phyloP scores from a whole-genome alignment of 1,140 invertebrate genomes.

The Sogatella furcifera region DNA sequence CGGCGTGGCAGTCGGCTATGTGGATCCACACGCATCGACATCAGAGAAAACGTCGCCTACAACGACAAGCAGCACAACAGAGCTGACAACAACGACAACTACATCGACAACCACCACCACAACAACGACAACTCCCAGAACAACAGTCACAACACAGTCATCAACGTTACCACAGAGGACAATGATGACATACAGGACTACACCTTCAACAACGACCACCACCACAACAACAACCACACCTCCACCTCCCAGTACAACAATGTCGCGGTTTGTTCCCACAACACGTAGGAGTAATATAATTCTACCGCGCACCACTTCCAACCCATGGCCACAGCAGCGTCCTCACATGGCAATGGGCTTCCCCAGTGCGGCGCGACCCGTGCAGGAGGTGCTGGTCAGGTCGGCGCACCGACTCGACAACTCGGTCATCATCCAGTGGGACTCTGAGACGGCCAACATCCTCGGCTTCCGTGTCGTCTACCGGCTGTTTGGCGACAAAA shows the following conservation, averaged over 20 bases:
- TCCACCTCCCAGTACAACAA: conserved; percentile 21
- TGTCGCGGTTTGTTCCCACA: conserved; percentile 31
- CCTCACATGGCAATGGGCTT: conserved; percentile 60
- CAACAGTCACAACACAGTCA: neutral
- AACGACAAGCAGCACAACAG: conserved; percentile 10
- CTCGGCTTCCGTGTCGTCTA: conserved; percentile 83
- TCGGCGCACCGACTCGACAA: conserved; percentile 76
- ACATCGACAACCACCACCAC: conserved; percentile 22
- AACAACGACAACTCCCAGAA: conserved; percentile 7
- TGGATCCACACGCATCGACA: conserved; percentile 21
- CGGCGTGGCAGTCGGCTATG: conserved; percentile 24
- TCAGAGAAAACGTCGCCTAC: conserved; percentile 19
- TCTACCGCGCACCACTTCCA: conserved; percentile 16
- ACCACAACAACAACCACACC: conserved; percentile 26
- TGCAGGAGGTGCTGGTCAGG: conserved; percentile 66
- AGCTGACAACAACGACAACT: conserved; percentile 21
- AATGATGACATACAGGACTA: conserved; percentile 17
- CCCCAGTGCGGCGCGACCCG: conserved; percentile 30
- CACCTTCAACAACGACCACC: conserved; percentile 24
- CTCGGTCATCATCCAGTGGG: conserved; percentile 84
- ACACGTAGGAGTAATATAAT: conserved; percentile 23
- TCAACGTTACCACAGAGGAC: neutral
- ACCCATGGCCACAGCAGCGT: conserved; percentile 31
- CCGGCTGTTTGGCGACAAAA: conserved; percentile 77
- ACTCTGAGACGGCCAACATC: conserved; percentile 71